Evolutionary conservation across 2,888 invertebrate species (phyloP), one percentile per base, ranked within the genome.

Genomic region (Orthosia gracilis): DNA sequence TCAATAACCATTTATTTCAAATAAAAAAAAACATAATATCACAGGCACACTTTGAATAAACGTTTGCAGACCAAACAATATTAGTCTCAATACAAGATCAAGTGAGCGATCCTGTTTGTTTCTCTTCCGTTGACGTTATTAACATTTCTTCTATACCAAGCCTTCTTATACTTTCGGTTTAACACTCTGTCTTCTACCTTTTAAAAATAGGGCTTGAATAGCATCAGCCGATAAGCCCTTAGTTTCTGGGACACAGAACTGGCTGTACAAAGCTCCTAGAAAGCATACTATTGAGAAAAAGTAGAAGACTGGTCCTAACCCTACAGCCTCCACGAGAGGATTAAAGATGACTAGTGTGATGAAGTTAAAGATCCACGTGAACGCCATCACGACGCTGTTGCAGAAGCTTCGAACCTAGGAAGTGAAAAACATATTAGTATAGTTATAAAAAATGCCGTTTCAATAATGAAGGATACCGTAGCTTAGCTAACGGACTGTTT

Each of bases 221-320:
- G 90, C 91, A 72, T 95, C 93, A 5, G 91, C 91, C 0, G 94
- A 89, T 3, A 94, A 80, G 0, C 95, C 96, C 47, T 94, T 96
- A 0, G 96, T 96, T 85, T 96, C 96, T 0, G 96, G 96, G 0
- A 96, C 83, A 26, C 84, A 92, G 18, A 91, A 85, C 2, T 92
- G 84, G 18, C 92, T 91, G 79, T 93, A 96, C 0, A 90, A 59
- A 0, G 93, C 87, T 0, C 94, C 92, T 0, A 87, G 55, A 66
- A 94, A 89, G 82, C 95, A 94, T 2, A 94, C 86, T 0, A 79
- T 73, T 0, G 95, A 92, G 80, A 95, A 96, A 2, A 92, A 78
- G 80, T 93, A 94, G 88, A 96, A 96, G 1, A 94, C 93, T 0
- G 91, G 88, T 0, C 94, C 93, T 1, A 93, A 84, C 0, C 96